A percentile compares a stretch with the other conserved stretches of the same genome.
These are phyloP conservation scores for Elephantulus edwardii DNA, from an alignment of 2,113 vertebrate genomes.

Conservation along the genomic window DNA sequence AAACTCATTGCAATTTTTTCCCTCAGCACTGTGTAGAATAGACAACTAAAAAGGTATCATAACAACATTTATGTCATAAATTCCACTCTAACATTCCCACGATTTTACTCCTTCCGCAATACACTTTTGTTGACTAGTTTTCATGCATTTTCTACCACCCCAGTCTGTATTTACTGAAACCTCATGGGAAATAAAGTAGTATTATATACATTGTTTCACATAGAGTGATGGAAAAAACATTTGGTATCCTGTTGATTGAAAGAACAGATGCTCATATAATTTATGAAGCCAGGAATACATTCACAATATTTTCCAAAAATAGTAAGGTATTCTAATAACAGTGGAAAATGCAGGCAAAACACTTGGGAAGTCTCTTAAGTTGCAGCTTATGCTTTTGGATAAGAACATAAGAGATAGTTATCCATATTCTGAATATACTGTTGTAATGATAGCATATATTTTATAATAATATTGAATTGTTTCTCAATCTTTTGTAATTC, in stretches of 20 bases:
- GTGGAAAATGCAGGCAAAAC: constrained; percentile 47
- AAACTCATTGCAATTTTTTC: neutral
- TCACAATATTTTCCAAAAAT: constrained; percentile 77
- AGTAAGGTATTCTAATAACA: constrained; percentile 74
- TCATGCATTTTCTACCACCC: neutral
- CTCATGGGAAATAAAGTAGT: constrained; percentile 34
- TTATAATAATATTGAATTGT: neutral
- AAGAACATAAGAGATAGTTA: neutral
- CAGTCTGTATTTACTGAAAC: constrained; percentile 40
- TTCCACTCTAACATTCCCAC: neutral
- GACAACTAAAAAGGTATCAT: neutral
- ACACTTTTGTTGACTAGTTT: constrained; percentile 38
- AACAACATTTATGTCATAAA: neutral
- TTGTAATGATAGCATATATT: neutral
- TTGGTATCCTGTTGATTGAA: constrained; percentile 78
- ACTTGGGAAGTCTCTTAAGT: constrained; percentile 12
- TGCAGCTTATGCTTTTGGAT: constrained; percentile 51
- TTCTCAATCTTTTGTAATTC: constrained; percentile 15
- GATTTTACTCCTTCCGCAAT: neutral
- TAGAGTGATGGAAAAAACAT: constrained; percentile 76
- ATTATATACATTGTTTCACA: constrained; percentile 72
- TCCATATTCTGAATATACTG: constrained; percentile 11
- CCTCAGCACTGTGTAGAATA: neutral
- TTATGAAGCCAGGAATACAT: constrained; percentile 76
- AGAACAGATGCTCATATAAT: constrained; percentile 80